phyloP scores from a whole-genome alignment of 2,888 invertebrate species.

The Pyrocoelia pectoralis region DNA sequence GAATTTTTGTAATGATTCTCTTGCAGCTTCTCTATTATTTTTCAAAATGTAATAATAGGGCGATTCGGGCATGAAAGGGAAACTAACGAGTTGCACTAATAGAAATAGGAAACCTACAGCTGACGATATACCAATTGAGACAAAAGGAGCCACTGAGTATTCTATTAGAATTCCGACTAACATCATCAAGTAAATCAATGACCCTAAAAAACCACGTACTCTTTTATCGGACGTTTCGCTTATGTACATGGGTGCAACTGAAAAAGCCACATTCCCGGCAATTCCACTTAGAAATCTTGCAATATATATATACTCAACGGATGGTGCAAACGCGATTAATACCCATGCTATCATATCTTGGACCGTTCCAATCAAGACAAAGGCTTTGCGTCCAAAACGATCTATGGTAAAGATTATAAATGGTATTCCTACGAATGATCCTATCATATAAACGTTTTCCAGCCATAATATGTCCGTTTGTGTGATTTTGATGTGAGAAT shows the following conservation, averaged over 20 bases:
- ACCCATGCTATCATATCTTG: slow-evolving; percentile 54
- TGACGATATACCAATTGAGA: slow-evolving; percentile 52
- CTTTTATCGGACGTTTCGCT: slow-evolving; percentile 58
- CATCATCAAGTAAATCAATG: slow-evolving; percentile 58
- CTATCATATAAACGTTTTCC: slow-evolving; percentile 44
- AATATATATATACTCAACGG: slow-evolving; percentile 50
- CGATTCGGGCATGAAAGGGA: slow-evolving; percentile 57
- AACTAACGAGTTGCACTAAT: slow-evolving; percentile 48
- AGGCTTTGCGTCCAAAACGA: slow-evolving; percentile 52
- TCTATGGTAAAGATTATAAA: slow-evolving; percentile 53
- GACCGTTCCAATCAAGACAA: slow-evolving; percentile 52
- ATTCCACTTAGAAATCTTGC: slow-evolving; percentile 56
- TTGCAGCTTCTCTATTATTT: slow-evolving; percentile 49
- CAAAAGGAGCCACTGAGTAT: slow-evolving; percentile 55
- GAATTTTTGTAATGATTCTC: slow-evolving; percentile 49
- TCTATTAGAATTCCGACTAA: slow-evolving; percentile 54
- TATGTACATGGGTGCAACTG: slow-evolving; percentile 58
- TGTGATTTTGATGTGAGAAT: no score
- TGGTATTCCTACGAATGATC: slow-evolving; percentile 52
- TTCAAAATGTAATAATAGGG: slow-evolving; percentile 55
- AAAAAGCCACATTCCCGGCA: slow-evolving; percentile 57
- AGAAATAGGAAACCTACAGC: slow-evolving; percentile 51
- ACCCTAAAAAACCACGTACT: slow-evolving; percentile 56
- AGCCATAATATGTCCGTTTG: no score
- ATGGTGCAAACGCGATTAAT: slow-evolving; percentile 52